Percentiles rank a stretch among this genome's conserved stretches.
Evolutionary conservation across 1,140 invertebrate species (phyloP).

Genomic region (Drosophila lacertosa): DNA sequence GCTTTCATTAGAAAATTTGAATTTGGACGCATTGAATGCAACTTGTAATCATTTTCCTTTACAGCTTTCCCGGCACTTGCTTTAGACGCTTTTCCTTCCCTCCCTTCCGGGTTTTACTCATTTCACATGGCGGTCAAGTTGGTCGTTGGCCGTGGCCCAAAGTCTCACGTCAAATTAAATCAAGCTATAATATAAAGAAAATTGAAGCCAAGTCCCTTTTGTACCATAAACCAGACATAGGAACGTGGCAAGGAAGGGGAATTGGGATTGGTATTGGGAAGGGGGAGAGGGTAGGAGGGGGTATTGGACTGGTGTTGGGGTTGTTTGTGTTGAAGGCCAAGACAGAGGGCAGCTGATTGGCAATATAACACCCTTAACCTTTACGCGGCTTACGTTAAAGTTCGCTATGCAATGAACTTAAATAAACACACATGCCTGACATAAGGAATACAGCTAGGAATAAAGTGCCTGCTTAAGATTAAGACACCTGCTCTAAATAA

Average conservation of each 20-base stretch:
- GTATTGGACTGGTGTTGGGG: not conserved
- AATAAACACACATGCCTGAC: not conserved
- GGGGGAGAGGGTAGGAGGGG: not conserved
- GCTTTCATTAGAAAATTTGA: conserved; percentile 72
- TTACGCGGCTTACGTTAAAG: not conserved
- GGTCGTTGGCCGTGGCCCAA: no score
- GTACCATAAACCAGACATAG: conserved; percentile 65
- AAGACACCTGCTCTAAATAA: not conserved
- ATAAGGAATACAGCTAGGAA: no score
- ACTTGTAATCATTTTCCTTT: conserved; percentile 49
- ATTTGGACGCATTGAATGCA: conserved; percentile 42
- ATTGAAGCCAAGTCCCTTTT: conserved; percentile 79
- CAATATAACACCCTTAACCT: conserved; percentile 62
- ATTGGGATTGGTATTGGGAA: not conserved
- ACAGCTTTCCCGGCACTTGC: conserved; percentile 15
- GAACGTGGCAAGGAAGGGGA: not conserved
- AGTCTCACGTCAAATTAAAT: conserved; percentile 82
- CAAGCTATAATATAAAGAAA: conserved; percentile 81
- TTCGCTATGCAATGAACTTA: not conserved
- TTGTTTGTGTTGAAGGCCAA: conserved; percentile 6
- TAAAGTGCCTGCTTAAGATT: no score
- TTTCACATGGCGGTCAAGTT: conserved; percentile 62
- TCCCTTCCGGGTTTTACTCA: conserved; percentile 21
- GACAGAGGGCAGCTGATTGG: conserved; percentile 51
- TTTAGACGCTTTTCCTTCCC: not conserved